Base-by-base conservation (phyloP, 2,797 vertebrate species). In the Crenichthys baileyi region DNA sequence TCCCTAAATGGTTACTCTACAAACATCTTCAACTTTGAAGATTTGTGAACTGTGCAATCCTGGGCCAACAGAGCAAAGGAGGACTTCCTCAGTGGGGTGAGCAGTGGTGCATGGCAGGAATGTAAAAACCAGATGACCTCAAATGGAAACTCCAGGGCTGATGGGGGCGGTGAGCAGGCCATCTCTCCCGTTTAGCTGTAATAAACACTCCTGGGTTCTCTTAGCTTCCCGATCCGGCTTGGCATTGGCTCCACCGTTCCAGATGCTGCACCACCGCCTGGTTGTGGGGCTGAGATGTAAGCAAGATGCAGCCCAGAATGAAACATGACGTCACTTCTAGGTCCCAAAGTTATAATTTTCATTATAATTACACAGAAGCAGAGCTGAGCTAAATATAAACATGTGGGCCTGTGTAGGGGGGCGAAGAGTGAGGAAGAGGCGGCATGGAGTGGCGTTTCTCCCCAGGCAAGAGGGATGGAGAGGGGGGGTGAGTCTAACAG, bases 121-220 rank as follows among this genome's bases (percentile, higher is more conserved):
- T 94, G 93, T 89, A 86, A 86, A 94, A 95, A 92, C 91, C 93
- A 94, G 93, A 94, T 94, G 92, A 94, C 91, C 93, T 93, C 92
- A 92, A 90, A 94, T 94, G 93, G 93, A 95, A 95, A 95, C 91
- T 94, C 87, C 91, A 91, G 90, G 75, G n/a, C 83, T 79, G 83
- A 75, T 74, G 75, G 79, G 89, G 85, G 82, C 83, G 60, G 75
- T 84, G 73, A 85, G 79, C 88, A 56, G 87, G 77, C 89, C 93
- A 90, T 92, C 91, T 91, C 68, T 4, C 65, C 36, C 22, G 39
- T 68, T 82, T 80, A 65, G 86, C 89, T 93, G 87, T 87, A 92
- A 88, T 88, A 91, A 93, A 92, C 92, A 85, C 82, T 60, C 63
- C 73, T 67, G 56, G 48, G 6, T 63, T 80, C 76, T 22, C 51